Conservation (phyloP, 2,888 invertebrate genomes). For the Atrina japonica region DNA sequence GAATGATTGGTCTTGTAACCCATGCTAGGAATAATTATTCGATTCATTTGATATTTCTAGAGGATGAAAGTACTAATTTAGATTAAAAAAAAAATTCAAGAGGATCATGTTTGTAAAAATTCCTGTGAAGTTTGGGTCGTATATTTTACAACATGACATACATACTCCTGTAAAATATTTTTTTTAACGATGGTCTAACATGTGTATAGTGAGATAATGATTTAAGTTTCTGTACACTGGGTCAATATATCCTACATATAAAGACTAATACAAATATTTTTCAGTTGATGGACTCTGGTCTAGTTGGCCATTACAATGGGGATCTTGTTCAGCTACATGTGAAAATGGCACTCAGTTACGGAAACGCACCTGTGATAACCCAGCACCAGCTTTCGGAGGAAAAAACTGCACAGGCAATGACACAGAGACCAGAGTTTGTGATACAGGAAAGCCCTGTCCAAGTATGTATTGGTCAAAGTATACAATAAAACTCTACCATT, state of each 20-base stretch:
- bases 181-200: neutral
- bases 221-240: too few species aligned
- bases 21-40: too few species aligned
- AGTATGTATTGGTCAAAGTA: constrained; percentile 38
- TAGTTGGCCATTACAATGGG: constrained; percentile 50
- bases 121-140: too few species aligned
- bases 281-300: constrained; percentile 59
- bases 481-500: too few species aligned
- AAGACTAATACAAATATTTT: constrained; percentile 2
- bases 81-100: too few species aligned
- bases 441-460: constrained; percentile 50
- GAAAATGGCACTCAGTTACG: constrained; percentile 49
- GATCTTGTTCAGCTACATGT: constrained; percentile 56
- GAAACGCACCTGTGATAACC: constrained; percentile 51
- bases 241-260: too few species aligned
- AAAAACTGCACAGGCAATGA: constrained; percentile 49
- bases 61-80: too few species aligned
- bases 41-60: too few species aligned
- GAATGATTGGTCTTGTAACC: too few species aligned
- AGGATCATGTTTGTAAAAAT: too few species aligned
- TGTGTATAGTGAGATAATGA: neutral
- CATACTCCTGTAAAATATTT: too few species aligned
- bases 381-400: constrained; percentile 54
- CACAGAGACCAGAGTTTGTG: constrained; percentile 48
- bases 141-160: too few species aligned